These are phyloP conservation scores for Watsonalla binaria DNA, from an alignment of 2,888 invertebrate species.

Conservation along the genomic window DNA sequence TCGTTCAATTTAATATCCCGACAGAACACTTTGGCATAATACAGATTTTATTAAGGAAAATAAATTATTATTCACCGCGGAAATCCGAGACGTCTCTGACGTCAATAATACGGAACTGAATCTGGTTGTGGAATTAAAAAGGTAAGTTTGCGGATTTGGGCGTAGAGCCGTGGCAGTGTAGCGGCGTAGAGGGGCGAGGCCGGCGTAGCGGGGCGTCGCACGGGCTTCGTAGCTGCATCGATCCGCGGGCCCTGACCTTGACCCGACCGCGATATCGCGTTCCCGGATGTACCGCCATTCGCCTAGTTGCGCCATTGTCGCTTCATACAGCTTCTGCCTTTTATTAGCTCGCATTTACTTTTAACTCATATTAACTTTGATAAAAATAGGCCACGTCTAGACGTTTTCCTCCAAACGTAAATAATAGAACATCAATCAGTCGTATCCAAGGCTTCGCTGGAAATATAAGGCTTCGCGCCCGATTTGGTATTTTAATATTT, in stretches of 20 bases:
- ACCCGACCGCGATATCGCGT: constrained; percentile 79
- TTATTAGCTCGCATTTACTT: constrained; percentile 63
- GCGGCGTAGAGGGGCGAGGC: constrained; percentile 30
- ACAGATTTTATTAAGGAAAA: constrained; percentile 19
- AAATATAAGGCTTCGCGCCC: constrained; percentile 5
- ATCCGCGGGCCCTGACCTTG: constrained; percentile 82
- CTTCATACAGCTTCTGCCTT: constrained; percentile 58
- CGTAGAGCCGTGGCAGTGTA: constrained; percentile 27
- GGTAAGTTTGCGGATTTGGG: constrained; percentile 33
- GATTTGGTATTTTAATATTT: constrained; percentile 13
- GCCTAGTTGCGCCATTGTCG: constrained; percentile 69
- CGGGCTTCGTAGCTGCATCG: constrained; percentile 79
- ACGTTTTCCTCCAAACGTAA: constrained; percentile 21
- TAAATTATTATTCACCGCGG: constrained; percentile 15
- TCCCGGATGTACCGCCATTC: constrained; percentile 69
- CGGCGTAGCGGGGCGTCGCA: constrained; percentile 42
- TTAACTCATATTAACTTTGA: constrained; percentile 30
- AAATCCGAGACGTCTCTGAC: constrained; percentile 18
- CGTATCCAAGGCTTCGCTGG: constrained; percentile 14
- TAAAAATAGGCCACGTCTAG: constrained; percentile 33
- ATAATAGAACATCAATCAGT: constrained; percentile 16
- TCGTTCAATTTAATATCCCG: constrained; percentile 17
- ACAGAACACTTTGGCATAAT: constrained; percentile 16
- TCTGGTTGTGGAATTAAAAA: constrained; percentile 31
- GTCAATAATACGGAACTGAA: constrained; percentile 19